Evolutionary conservation across 2,113 vertebrate species (phyloP).

Genomic region (Phylloscopus whistleri): DNA sequence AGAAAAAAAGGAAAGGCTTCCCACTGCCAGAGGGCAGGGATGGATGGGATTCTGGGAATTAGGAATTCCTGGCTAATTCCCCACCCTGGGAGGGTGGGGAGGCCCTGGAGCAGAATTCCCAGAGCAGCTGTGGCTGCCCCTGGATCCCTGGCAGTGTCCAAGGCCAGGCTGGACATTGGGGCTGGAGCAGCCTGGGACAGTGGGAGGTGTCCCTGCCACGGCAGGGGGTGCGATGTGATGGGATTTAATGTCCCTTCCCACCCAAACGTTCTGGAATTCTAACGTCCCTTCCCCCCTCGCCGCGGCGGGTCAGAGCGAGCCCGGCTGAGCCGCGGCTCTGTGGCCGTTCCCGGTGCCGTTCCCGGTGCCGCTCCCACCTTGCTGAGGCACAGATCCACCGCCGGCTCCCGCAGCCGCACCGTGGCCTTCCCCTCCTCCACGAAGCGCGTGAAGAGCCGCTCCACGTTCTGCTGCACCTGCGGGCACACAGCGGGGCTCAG

Average conservation of each 20-base stretch:
- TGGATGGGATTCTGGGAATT: background rate
- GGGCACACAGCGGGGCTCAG: background rate
- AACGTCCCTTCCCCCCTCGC: fast-evolving
- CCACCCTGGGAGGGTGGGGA: fast-evolving
- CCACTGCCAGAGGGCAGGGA: too few species aligned
- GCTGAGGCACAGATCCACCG: constrained; percentile 4
- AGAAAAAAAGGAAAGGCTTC: background rate
- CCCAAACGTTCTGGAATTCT: background rate
- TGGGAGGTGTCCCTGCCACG: background rate
- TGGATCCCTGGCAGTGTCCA: background rate
- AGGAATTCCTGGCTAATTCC: background rate
- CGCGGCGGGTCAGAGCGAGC: too few species aligned
- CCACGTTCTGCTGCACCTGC: background rate
- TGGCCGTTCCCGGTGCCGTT: fast-evolving
- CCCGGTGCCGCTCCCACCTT: background rate
- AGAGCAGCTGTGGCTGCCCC: background rate
- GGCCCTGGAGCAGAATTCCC: fast-evolving
- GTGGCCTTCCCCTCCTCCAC: background rate
- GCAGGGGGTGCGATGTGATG: fast-evolving
- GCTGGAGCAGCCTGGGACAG: fast-evolving
- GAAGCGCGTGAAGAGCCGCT: background rate
- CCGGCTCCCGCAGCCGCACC: background rate
- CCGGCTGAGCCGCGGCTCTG: fast-evolving
- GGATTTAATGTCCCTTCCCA: background rate
- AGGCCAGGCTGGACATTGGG: background rate